phyloP scores from a whole-genome alignment of 2,113 vertebrate species.

The Colistium nudipinnis region DNA sequence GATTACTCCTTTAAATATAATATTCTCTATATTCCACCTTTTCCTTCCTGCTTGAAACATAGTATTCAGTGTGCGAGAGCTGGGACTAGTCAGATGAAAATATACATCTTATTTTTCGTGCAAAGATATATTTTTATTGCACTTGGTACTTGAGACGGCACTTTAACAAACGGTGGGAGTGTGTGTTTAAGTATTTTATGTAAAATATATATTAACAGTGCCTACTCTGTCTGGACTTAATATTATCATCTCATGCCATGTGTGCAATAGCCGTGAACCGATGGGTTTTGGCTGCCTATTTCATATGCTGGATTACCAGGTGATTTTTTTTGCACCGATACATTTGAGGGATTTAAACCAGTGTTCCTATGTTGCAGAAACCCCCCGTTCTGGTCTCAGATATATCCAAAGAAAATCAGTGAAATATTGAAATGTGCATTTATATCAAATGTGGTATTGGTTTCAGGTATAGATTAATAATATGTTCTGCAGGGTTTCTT shows the following conservation, averaged over 20 bases:
- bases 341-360: neutral
- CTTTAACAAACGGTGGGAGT: slow-evolving; percentile 4
- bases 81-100: neutral
- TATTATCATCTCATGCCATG: slow-evolving; percentile 56
- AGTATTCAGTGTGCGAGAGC: neutral
- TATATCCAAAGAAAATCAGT: neutral
- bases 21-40: neutral
- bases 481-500: neutral
- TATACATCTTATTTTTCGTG: neutral
- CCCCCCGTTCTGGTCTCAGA: neutral
- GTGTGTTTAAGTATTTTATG: slow-evolving; percentile 25
- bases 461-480: neutral
- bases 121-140: slow-evolving; percentile 16
- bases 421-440: neutral
- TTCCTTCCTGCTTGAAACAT: neutral
- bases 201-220: slow-evolving; percentile 42
- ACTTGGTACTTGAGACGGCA: too few relatives aligned
- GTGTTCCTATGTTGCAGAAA: neutral
- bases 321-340: slow-evolving; percentile 26
- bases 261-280: slow-evolving; percentile 57
- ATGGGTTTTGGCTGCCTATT: slow-evolving; percentile 18
- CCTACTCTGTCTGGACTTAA: slow-evolving; percentile 50
- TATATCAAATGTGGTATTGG: neutral
- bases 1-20: neutral
- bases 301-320: slow-evolving; percentile 64